phyloP scores from a whole-genome alignment of 1,140 invertebrate species.

The Leptinotarsa lineolata region DNA sequence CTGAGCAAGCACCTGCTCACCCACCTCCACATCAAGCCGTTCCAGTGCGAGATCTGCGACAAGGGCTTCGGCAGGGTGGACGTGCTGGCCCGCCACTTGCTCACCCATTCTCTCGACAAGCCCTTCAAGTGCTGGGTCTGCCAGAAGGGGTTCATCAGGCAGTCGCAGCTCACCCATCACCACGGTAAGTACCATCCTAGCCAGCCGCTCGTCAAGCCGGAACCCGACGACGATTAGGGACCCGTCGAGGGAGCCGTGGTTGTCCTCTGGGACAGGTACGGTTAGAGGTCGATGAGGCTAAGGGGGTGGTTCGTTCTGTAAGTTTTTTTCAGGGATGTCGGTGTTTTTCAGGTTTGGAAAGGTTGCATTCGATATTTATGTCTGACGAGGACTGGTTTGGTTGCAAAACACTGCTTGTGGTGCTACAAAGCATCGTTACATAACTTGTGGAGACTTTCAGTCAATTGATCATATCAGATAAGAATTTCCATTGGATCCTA shows the following conservation, averaged over 20 bases:
- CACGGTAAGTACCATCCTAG: slow-evolving; percentile 29
- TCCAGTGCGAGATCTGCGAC: slow-evolving; percentile 72
- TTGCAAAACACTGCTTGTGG: no score
- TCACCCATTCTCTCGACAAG: slow-evolving; percentile 50
- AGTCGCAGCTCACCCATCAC: slow-evolving; percentile 35
- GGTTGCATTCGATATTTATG: background rate
- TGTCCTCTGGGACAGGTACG: no score
- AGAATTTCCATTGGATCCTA: no score
- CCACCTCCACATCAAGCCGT: slow-evolving; percentile 80
- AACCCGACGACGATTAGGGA: background rate
- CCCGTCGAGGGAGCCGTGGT: background rate
- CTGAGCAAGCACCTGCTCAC: slow-evolving; percentile 82
- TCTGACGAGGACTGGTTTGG: no score
- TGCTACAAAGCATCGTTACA: no score
- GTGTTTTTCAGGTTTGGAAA: background rate
- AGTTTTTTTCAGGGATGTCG: background rate
- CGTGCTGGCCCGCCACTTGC: slow-evolving; percentile 49
- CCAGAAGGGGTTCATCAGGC: slow-evolving; percentile 47
- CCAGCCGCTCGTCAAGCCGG: background rate
- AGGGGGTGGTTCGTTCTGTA: background rate
- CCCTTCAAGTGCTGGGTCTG: slow-evolving; percentile 46
- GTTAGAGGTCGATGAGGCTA: background rate
- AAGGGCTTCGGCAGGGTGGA: slow-evolving; percentile 45
- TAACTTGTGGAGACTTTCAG: no score
- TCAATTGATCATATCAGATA: no score